These are phyloP conservation scores for Holothuria scabra DNA, from an alignment of 53 echinoderm and acorn worm species.

Conservation along the genomic window DNA sequence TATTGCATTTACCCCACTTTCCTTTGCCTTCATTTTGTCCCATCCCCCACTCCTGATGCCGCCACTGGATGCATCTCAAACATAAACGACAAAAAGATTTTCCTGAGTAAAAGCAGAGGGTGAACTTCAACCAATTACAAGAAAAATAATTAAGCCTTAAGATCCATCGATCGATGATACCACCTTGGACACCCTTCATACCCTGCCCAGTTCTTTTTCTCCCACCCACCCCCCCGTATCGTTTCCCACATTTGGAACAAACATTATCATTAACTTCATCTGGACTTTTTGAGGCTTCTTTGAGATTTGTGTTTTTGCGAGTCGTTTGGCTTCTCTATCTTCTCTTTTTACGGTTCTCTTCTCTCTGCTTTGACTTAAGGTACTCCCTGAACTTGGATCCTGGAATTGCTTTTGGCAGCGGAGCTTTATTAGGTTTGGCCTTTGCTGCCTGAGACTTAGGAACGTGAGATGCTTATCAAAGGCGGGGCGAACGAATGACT, in stretches of 20 bases:
- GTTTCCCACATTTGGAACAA: neutral
- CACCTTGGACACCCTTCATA: constrained; percentile 40
- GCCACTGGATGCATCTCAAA: no score
- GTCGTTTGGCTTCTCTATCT: constrained; percentile 4
- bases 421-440: neutral
- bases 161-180: neutral
- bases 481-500: no score
- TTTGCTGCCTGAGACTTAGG: neutral
- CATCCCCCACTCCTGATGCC: no score
- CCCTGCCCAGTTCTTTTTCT: constrained; percentile 10
- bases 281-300: neutral
- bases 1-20: no score
- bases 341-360: neutral
- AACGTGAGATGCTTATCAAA: neutral
- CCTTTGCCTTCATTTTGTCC: no score
- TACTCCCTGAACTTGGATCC: neutral
- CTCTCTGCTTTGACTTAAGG: neutral
- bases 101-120: no score
- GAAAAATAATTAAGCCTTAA: neutral
- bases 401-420: neutral
- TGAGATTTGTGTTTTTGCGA: neutral
- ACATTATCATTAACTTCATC: neutral
- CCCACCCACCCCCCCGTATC: neutral
- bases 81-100: no score
- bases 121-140: no score